Conservation (phyloP, 2,888 invertebrate genomes). For the Netelia melanura region DNA sequence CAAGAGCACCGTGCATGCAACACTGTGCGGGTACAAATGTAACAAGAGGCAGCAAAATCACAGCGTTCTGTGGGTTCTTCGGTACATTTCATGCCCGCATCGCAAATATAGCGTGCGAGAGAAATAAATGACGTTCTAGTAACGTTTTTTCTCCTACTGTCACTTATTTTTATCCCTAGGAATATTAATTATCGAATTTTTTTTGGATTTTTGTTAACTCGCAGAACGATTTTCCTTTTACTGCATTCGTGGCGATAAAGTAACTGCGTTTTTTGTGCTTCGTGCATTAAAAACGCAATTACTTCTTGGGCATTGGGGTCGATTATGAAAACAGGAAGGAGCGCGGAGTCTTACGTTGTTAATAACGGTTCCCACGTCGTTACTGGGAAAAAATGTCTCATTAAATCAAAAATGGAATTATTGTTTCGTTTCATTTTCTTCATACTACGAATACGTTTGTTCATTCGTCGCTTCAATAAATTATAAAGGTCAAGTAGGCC, state of each 20-base stretch:
- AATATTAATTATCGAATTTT: too few species aligned
- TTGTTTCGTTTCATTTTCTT: background rate
- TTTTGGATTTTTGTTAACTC: too few species aligned
- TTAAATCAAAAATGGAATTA: background rate
- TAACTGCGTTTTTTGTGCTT: too few species aligned
- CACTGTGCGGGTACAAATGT: slow-evolving; percentile 41
- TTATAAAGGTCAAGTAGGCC: slow-evolving; percentile 56
- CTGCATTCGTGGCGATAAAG: too few species aligned
- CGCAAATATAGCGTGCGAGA: slow-evolving; percentile 35
- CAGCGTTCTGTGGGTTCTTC: slow-evolving; percentile 48
- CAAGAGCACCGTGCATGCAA: slow-evolving; percentile 58
- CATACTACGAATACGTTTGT: slow-evolving; percentile 2
- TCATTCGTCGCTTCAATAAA: slow-evolving; percentile 48
- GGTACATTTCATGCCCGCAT: slow-evolving; percentile 61
- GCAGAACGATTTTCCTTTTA: too few species aligned
- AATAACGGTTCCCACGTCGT: too few species aligned
- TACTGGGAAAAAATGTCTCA: background rate
- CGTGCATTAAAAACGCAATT: too few species aligned
- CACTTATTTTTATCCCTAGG: background rate
- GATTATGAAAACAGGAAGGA: too few species aligned
- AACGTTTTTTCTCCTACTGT: background rate
- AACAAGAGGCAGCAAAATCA: slow-evolving; percentile 59
- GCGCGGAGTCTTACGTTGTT: too few species aligned
- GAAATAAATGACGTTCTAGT: background rate
- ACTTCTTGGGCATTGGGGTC: too few species aligned